A percentile compares a stretch with the other conserved stretches of the same genome.
phyloP scores from a whole-genome alignment of 2,113 vertebrate species.

The Epinephelus fuscoguttatus region DNA sequence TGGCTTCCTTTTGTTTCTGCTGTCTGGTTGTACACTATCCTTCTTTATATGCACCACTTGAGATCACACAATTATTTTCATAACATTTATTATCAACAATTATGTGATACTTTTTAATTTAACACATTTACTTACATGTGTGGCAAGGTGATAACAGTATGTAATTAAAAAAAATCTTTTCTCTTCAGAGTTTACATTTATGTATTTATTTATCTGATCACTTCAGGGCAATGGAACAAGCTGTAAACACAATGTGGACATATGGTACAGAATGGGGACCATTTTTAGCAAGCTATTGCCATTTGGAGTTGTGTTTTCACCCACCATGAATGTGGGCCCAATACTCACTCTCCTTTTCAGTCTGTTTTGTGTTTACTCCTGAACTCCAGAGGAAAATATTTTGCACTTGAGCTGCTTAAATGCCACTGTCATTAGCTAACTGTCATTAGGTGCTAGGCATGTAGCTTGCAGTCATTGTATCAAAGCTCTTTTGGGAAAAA shows the following conservation, averaged over 20 bases:
- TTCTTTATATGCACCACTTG: background rate
- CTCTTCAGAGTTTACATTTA: background rate
- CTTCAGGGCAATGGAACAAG: background rate
- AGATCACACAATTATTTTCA: background rate
- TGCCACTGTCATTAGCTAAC: background rate
- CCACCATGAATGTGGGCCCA: background rate
- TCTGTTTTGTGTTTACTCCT: background rate
- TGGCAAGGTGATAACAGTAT: background rate
- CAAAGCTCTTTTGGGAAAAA: too few species aligned
- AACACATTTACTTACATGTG: too few species aligned
- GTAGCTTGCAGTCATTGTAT: too few species aligned
- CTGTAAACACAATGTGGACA: background rate
- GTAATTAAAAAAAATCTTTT: too few species aligned
- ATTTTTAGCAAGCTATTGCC: background rate
- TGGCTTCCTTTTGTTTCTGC: background rate
- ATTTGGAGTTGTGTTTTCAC: background rate
- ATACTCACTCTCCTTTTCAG: background rate
- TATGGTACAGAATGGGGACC: background rate
- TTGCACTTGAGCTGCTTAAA: background rate
- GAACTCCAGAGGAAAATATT: background rate
- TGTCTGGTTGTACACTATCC: background rate
- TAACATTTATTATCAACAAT: background rate
- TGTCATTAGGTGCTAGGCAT: background rate
- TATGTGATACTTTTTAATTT: background rate
- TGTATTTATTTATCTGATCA: background rate